Conservation (phyloP, 2,888 invertebrate genomes). For the Pteria penguin region DNA sequence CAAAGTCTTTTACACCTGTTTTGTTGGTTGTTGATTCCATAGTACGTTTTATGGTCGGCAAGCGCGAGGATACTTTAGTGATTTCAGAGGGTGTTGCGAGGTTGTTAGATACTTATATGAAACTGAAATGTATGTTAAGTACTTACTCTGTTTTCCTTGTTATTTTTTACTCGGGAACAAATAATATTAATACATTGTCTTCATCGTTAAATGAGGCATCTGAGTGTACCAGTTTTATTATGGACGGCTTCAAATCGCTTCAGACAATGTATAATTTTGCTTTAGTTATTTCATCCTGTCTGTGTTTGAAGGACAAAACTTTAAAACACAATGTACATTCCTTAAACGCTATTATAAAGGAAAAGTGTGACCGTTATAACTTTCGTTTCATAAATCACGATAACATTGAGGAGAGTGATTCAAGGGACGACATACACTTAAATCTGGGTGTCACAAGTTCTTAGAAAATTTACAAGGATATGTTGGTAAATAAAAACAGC, state of each 20-base stretch:
- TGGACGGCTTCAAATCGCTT: background rate
- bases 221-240: background rate
- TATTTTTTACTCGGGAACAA: slow-evolving; percentile 2
- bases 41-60: background rate
- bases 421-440: too few relatives aligned
- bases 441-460: too few relatives aligned
- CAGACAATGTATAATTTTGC: background rate
- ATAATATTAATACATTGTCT: background rate
- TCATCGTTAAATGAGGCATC: background rate
- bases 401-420: too few relatives aligned
- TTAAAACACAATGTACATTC: too few relatives aligned
- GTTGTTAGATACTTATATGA: background rate
- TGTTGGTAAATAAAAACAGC: too few relatives aligned
- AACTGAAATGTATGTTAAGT: background rate
- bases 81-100: background rate
- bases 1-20: background rate
- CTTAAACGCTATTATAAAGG: too few relatives aligned
- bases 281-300: too few relatives aligned
- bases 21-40: background rate
- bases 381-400: too few relatives aligned
- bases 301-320: too few relatives aligned
- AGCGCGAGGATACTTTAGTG: background rate
- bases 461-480: too few relatives aligned
- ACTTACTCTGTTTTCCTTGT: background rate
- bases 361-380: too few relatives aligned